These are phyloP conservation scores for Pangasius djambal DNA, from an alignment of 2,797 vertebrate species.

Conservation along the genomic window DNA sequence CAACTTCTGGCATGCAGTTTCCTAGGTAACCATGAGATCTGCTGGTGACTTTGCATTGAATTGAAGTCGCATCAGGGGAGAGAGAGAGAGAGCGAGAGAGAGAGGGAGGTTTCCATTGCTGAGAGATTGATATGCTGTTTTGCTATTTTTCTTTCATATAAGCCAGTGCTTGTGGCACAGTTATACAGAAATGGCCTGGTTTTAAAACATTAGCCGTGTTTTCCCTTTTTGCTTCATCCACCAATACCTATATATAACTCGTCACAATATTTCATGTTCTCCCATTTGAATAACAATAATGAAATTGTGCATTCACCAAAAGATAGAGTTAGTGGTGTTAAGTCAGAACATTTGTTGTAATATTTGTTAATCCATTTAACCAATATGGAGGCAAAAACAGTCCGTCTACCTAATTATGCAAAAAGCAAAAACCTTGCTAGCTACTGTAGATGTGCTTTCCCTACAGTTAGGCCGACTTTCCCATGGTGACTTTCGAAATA, in stretches of 20 bases:
- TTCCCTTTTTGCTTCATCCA: background rate
- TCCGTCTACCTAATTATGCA: background rate
- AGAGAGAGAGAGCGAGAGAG: background rate
- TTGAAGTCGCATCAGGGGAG: conserved; percentile 12
- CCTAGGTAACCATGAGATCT: conserved; percentile 72
- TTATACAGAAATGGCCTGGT: background rate
- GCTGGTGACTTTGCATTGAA: conserved; percentile 63
- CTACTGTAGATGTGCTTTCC: no score
- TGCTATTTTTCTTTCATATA: background rate
- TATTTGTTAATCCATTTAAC: background rate
- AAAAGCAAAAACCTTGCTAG: background rate
- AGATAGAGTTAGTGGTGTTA: background rate
- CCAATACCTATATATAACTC: background rate
- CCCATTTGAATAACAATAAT: background rate
- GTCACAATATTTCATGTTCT: background rate
- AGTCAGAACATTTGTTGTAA: background rate
- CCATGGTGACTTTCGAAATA: background rate
- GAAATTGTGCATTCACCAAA: background rate
- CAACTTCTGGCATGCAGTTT: conserved; percentile 67
- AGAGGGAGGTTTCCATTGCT: background rate
- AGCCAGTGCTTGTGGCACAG: background rate
- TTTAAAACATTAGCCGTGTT: background rate
- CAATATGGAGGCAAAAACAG: background rate
- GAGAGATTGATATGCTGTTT: background rate
- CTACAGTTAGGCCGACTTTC: no score